Conservation (phyloP, 2,797 vertebrate genomes). For the Peromyscus nudipes region DNA sequence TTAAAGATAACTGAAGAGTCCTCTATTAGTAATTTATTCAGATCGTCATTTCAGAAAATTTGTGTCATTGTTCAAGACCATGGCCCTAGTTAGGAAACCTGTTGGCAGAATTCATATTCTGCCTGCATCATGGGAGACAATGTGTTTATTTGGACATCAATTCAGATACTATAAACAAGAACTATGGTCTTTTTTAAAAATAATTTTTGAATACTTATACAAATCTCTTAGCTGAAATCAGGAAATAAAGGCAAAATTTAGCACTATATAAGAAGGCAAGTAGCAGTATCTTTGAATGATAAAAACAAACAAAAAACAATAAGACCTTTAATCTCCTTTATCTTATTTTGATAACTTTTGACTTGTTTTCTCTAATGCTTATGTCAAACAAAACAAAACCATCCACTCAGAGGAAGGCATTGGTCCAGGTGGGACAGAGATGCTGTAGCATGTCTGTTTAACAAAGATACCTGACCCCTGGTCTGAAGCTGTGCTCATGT, state of each 20-base stretch:
- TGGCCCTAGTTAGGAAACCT: slow-evolving; percentile 42
- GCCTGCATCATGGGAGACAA: slow-evolving; percentile 10
- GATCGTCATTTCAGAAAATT: slow-evolving; percentile 67
- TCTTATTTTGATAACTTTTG: not conserved
- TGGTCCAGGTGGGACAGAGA: not conserved
- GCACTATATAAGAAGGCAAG: not conserved
- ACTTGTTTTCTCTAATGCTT: not conserved
- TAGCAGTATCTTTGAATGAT: not conserved
- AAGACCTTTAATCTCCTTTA: not conserved
- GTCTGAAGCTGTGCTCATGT: not conserved
- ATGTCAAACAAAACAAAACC: not conserved
- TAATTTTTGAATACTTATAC: slow-evolving; percentile 2
- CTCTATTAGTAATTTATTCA: slow-evolving; percentile 73
- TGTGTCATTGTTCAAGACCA: slow-evolving; percentile 9
- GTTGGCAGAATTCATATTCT: slow-evolving; percentile 43
- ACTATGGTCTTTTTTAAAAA: not conserved
- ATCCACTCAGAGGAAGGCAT: not conserved
- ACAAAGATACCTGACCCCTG: not conserved
- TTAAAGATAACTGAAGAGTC: slow-evolving; percentile 74
- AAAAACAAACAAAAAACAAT: not conserved
- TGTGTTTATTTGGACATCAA: slow-evolving; percentile 29
- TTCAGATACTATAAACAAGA: slow-evolving; percentile 19
- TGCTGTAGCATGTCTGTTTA: not conserved
- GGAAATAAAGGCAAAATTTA: not conserved
- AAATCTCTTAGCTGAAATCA: slow-evolving; percentile 16